Evolutionary conservation across 2,113 vertebrate species (phyloP), one percentile per base, ranked within the genome.

Genomic region (Pachyramphus minor): DNA sequence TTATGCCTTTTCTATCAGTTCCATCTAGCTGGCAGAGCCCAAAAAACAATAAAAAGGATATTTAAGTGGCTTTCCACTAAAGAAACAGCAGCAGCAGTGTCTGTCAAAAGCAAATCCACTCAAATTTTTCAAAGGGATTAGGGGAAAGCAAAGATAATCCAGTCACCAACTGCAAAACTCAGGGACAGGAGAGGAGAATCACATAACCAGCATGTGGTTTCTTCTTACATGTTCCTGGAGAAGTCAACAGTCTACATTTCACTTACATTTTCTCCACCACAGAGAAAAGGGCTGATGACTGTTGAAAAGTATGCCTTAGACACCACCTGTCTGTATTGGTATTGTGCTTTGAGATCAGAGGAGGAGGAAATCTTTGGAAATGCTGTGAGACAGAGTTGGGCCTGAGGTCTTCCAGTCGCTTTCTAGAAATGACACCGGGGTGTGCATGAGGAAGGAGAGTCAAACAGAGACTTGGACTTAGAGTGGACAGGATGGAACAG

Each of bases 1-100:
- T 1, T 17, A 41, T 0, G 0, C 15, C n/a, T 64, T 79, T 74
- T 33, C 50, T 15, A 47, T 11, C 4, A 15, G 63, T 11, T 66
- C 30, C 60, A 77, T 4, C 28, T n/a, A 62, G 33, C 22, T 24
- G 67, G 33, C 23, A 89, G 52, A 81, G 21, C 33, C 31, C 23
- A 37, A 28, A 53, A 60, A 73, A 12, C 27, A 85, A 1, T 7
- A 17, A 39, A 3, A 80, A 27, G 22, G 22, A 20, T 28, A 39
- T 18, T 71, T 64, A 50, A 87, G 64, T 35, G 22, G 33, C n/a
- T 67, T 80, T 59, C 47, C 71, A 1, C 23, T 6, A 41, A 15
- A 88, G 14, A 78, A 80, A n/a, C 50, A 71, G 47, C 11, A 84
- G 64, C 59, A 94, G 41, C 31, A 53, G 47, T 5, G 25, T 18